phyloP scores from a whole-genome alignment of 2,113 vertebrate genomes.

The Myxocyprinus asiaticus region DNA sequence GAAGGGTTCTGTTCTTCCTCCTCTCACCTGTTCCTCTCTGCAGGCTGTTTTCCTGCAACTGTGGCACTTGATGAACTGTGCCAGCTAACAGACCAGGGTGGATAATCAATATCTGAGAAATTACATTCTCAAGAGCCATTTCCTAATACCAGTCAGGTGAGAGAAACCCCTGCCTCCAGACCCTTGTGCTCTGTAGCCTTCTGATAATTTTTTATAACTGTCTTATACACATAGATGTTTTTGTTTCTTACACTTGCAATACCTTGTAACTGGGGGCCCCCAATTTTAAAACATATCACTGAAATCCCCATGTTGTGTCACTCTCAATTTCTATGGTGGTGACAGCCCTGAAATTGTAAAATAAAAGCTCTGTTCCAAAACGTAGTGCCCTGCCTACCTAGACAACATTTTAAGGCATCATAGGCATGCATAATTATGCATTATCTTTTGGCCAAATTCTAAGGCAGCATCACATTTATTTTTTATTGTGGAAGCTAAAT shows the following conservation, averaged over 20 bases:
- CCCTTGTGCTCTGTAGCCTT: background rate
- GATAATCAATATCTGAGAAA: constrained; percentile 42
- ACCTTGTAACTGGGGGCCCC: no score
- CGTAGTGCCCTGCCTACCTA: no score
- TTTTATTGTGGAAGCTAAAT: no score
- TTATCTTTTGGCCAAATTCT: no score
- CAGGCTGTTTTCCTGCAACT: background rate
- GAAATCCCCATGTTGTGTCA: no score
- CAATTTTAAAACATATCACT: no score
- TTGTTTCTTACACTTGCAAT: background rate
- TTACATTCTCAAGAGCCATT: background rate
- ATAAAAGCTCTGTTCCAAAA: no score
- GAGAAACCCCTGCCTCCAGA: background rate
- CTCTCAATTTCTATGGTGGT: no score
- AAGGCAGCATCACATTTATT: no score
- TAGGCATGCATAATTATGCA: no score
- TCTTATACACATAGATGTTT: background rate
- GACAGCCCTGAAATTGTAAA: no score
- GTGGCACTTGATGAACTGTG: constrained; percentile 29
- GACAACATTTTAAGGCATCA: no score
- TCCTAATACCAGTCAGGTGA: constrained; percentile 15
- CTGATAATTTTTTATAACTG: background rate
- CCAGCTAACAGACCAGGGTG: constrained; percentile 27
- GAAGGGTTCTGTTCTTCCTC: background rate
- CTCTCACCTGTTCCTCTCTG: constrained; percentile 7